phyloP scores from a whole-genome alignment of 2,888 invertebrate genomes.

The Tetragonisca angustula region DNA sequence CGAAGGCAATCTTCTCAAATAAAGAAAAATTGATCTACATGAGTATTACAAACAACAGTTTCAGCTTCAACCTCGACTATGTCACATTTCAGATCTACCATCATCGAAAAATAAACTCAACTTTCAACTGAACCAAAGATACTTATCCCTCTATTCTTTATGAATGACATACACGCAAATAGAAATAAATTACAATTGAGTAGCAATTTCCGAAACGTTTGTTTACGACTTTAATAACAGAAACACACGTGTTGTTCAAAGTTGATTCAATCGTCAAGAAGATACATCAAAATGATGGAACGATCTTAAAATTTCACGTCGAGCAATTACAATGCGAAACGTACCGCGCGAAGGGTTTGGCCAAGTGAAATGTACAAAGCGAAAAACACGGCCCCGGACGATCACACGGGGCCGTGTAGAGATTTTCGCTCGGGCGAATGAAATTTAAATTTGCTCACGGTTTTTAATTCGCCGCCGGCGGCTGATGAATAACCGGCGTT shows the following conservation, averaged over 20 bases:
- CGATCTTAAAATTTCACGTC: background rate
- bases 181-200: too few species aligned
- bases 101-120: background rate
- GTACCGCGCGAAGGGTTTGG: background rate
- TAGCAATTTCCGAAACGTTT: too few species aligned
- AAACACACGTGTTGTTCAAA: background rate
- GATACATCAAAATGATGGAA: too few species aligned
- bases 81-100: too few species aligned
- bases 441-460: conserved; percentile 26
- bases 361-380: background rate
- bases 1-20: too few species aligned
- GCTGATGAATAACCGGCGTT: background rate
- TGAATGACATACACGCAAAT: too few species aligned
- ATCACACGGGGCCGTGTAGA: background rate
- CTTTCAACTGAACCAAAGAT: background rate
- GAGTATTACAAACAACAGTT: too few species aligned
- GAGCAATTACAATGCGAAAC: background rate
- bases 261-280: background rate
- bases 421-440: conserved; percentile 3
- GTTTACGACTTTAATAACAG: too few species aligned
- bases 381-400: background rate
- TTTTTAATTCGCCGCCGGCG: conserved; percentile 13
- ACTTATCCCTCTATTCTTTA: too few species aligned
- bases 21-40: too few species aligned
- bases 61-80: too few species aligned